phyloP scores from a whole-genome alignment of 2,797 vertebrate genomes.

The Mormyrops attenuatus region DNA sequence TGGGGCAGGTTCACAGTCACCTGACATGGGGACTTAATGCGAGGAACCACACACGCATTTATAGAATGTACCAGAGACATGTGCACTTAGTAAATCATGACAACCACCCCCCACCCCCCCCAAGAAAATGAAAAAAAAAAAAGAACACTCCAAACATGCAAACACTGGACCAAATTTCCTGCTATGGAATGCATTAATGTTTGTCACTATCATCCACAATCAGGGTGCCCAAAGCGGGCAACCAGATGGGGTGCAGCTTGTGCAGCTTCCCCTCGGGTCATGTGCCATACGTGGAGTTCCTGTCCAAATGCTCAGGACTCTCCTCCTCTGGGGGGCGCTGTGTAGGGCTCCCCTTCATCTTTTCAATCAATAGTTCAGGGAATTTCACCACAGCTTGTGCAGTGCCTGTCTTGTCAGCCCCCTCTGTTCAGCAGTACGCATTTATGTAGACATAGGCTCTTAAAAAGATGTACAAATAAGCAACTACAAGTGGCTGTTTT shows the following conservation, averaged over 20 bases:
- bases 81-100: background rate
- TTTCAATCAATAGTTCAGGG: background rate
- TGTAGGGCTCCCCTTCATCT: slow-evolving; percentile 14
- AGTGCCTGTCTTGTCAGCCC: slow-evolving; percentile 8
- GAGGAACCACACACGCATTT: background rate
- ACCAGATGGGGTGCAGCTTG: background rate
- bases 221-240: background rate
- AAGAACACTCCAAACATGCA: background rate
- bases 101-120: background rate
- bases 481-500: background rate
- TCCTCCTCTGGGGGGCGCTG: background rate
- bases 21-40: background rate
- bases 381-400: background rate
- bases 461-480: background rate
- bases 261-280: background rate
- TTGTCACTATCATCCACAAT: background rate
- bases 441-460: background rate
- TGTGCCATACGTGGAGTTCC: background rate
- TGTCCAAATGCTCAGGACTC: background rate
- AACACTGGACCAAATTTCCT: slow-evolving; percentile 7
- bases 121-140: background rate
- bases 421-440: background rate
- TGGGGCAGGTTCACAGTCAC: background rate
- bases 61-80: background rate
- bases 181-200: background rate